Conservation (phyloP, 2,888 invertebrate species). For the Creontiades dilutus region DNA sequence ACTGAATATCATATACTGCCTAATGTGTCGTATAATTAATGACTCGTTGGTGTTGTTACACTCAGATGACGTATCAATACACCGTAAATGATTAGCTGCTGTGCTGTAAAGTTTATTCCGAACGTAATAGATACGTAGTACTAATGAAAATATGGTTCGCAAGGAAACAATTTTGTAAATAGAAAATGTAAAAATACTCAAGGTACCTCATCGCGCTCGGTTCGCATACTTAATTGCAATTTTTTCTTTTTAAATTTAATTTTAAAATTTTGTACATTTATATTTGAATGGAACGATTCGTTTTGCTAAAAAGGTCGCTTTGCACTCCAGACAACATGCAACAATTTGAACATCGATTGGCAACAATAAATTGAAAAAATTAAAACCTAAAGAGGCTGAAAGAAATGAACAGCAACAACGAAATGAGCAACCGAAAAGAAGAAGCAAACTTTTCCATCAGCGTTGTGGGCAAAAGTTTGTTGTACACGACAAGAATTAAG, state of each 20-base stretch:
- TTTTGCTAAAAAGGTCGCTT: neutral
- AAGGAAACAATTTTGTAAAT: neutral
- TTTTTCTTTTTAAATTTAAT: neutral
- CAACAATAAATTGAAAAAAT: conserved; percentile 22
- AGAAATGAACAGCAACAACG: neutral
- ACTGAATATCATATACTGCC: neutral
- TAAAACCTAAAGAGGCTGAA: conserved; percentile 14
- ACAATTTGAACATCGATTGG: conserved; percentile 34
- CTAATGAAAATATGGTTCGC: neutral
- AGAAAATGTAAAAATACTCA: conserved; percentile 19
- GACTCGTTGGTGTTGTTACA: conserved; percentile 45
- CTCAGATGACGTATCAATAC: too few relatives aligned
- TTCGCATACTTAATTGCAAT: conserved; percentile 43
- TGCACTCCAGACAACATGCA: conserved; percentile 11
- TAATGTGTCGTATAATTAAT: conserved; percentile 34
- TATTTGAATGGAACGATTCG: conserved; percentile 36
- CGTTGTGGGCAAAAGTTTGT: neutral
- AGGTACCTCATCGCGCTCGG: conserved; percentile 25
- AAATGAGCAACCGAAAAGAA: conserved; percentile 17
- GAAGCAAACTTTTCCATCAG: conserved; percentile 17
- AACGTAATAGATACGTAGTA: neutral
- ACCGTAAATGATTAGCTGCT: too few relatives aligned
- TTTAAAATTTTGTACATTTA: conserved; percentile 25
- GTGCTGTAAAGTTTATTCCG: too few relatives aligned
- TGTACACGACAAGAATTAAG: neutral